phyloP scores from a whole-genome alignment of 2,797 vertebrate species.

The Hippocampus kuda region DNA sequence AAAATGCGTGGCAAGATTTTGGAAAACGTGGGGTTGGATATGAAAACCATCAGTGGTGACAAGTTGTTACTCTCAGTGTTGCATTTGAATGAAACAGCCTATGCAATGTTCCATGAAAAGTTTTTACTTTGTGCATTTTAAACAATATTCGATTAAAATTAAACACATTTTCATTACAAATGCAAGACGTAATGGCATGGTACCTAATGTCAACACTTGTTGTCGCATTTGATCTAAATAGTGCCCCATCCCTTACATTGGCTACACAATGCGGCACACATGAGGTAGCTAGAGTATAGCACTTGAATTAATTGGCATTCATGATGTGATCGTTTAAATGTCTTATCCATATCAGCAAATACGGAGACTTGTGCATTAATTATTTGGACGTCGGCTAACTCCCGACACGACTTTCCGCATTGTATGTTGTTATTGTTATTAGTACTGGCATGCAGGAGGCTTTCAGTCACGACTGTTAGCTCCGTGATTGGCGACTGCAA shows the following conservation, averaged over 20 bases:
- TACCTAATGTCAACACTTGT: too few species aligned
- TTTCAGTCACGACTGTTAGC: conserved; percentile 5
- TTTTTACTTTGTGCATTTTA: background rate
- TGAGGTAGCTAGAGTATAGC: too few species aligned
- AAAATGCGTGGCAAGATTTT: background rate
- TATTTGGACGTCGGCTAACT: background rate
- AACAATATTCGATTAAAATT: background rate
- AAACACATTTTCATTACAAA: background rate
- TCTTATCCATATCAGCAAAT: too few species aligned
- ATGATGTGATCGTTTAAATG: background rate
- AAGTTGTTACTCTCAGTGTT: background rate
- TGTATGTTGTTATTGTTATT: background rate
- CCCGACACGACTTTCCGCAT: background rate
- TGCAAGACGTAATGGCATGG: background rate
- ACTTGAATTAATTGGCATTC: too few species aligned
- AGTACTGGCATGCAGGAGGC: background rate
- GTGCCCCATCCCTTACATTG: too few species aligned
- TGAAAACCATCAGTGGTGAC: background rate
- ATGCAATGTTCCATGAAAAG: background rate
- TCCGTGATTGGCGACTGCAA: conserved; percentile 30
- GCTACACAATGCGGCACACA: too few species aligned
- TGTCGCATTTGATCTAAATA: background rate
- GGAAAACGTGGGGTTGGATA: background rate
- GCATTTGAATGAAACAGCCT: background rate
- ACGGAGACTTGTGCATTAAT: background rate